Conservation (phyloP, 2,888 invertebrate genomes). For the Chydorus sphaericus region DNA sequence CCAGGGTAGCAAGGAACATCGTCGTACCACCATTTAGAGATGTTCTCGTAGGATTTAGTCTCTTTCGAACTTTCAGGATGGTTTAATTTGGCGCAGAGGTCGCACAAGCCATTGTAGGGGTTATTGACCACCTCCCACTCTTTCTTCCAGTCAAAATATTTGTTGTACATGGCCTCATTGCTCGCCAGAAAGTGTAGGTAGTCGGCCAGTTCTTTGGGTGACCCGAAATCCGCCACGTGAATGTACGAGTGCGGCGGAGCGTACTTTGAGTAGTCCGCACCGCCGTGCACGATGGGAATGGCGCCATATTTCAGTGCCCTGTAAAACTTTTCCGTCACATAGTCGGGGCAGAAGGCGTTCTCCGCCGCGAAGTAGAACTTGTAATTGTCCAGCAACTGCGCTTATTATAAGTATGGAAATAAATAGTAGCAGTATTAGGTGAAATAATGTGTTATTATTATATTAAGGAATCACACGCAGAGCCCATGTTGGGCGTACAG, state of each 20-base stretch:
- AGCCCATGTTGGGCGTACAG: neutral
- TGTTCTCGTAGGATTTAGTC: no score
- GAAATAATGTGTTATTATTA: no score
- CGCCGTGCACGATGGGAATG: conserved; percentile 21
- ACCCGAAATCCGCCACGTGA: conserved; percentile 87
- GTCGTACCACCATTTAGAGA: no score
- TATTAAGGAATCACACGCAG: neutral
- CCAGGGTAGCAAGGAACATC: no score
- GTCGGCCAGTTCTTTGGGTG: conserved; percentile 69
- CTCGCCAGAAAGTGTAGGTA: conserved; percentile 71
- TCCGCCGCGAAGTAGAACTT: conserved; percentile 22
- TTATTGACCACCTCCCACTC: neutral
- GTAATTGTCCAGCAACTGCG: no score
- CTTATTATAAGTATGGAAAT: no score
- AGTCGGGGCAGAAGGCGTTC: conserved; percentile 22
- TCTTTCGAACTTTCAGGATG: no score
- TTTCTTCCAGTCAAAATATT: conserved; percentile 82
- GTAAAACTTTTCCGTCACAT: conserved; percentile 23
- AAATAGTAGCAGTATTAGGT: no score
- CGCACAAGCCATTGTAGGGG: conserved; percentile 47
- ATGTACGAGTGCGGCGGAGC: conserved; percentile 85
- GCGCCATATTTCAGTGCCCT: conserved; percentile 17
- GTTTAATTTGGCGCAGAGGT: conserved; percentile 71
- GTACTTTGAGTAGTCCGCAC: conserved; percentile 60
- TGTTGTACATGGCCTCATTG: conserved; percentile 80